Conservation (phyloP, 2,113 vertebrate species). For the Pituophis catenifer region DNA sequence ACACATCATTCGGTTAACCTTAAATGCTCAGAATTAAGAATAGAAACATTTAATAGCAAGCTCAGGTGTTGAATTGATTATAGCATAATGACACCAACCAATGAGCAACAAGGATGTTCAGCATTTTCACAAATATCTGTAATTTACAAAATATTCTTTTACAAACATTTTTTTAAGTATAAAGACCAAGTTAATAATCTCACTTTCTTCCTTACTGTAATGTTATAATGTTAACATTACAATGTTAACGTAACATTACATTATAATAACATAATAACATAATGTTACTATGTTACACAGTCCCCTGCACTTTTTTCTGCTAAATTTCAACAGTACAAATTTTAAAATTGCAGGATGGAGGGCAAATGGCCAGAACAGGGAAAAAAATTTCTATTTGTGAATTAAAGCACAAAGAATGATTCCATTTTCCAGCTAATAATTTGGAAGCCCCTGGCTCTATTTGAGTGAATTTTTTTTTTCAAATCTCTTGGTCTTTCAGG, state of each 20-base stretch:
- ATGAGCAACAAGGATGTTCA: neutral
- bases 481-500: neutral
- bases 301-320: neutral
- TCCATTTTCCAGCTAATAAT: neutral
- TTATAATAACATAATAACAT: too few relatives aligned
- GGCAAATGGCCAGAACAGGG: neutral
- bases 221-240: neutral
- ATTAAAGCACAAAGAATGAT: neutral
- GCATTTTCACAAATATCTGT: neutral
- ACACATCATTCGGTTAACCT: neutral
- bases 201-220: neutral
- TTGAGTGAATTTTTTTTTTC: neutral
- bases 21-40: conserved; percentile 12
- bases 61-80: neutral
- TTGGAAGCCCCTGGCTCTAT: neutral
- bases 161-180: neutral
- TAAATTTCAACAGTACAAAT: neutral
- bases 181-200: neutral
- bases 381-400: neutral
- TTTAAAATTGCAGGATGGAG: neutral
- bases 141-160: neutral
- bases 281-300: neutral
- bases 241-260: too few relatives aligned
- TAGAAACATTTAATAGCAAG: neutral
- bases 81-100: neutral